Conservation (phyloP, 2,888 invertebrate genomes). For the Dilophus febrilis region DNA sequence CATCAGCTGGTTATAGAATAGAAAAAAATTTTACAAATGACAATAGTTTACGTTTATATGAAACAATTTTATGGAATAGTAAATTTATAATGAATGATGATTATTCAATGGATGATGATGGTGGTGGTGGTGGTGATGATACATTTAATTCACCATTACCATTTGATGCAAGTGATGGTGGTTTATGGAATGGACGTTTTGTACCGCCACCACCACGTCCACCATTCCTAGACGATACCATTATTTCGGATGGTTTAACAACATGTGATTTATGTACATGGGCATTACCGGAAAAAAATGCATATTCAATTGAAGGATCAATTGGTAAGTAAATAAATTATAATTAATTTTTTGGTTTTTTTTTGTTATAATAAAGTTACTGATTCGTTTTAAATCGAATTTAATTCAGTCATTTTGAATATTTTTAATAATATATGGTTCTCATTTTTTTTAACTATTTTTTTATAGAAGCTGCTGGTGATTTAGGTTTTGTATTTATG, state of each 20-base stretch:
- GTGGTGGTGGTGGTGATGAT: slow-evolving; percentile 24
- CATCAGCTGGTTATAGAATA: too few species aligned
- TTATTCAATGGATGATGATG: slow-evolving; percentile 1
- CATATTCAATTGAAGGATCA: slow-evolving; percentile 38
- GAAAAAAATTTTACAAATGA: too few species aligned
- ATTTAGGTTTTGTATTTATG: slow-evolving; percentile 2
- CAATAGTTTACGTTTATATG: too few species aligned
- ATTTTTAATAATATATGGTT: background rate
- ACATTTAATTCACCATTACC: slow-evolving; percentile 29
- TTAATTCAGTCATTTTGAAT: background rate
- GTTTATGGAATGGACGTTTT: slow-evolving; percentile 34
- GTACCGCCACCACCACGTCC: slow-evolving; percentile 51
- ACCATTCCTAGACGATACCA: slow-evolving; percentile 43
- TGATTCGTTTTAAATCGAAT: too few species aligned
- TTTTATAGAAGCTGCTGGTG: background rate
- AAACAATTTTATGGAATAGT: too few species aligned
- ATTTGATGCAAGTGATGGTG: slow-evolving; percentile 30
- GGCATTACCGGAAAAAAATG: slow-evolving; percentile 45
- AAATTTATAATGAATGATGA: too few species aligned
- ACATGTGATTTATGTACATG: slow-evolving; percentile 58
- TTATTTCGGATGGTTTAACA: slow-evolving; percentile 48
- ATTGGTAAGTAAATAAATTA: slow-evolving; percentile 36
- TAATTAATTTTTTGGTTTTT: too few species aligned
- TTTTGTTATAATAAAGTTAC: background rate
- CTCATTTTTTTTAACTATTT: background rate